Base-by-base conservation (phyloP, 2,888 invertebrate species). In the Bombylius discolor region DNA sequence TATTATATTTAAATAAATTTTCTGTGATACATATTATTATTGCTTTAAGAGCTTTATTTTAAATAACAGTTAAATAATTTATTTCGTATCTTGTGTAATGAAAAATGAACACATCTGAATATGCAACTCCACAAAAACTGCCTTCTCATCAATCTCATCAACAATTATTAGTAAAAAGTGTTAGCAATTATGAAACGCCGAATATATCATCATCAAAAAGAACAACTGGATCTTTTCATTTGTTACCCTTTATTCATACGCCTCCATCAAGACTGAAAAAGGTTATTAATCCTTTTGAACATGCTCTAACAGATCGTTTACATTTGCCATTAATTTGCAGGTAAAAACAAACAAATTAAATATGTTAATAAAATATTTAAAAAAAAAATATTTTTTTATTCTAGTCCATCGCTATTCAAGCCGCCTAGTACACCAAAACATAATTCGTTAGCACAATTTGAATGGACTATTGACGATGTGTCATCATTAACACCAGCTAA, bases 391-490 rank as follows among this genome's bases (percentile, higher is more conserved):
- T 47, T 55, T 39, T 55, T 39, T 48, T 32, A 47, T 51, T 32
- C 8, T 39, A 74, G 74, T 56, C 74, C 74, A 3, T 72, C 73
- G 4, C 60, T 74, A 5, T 74, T 74, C 60, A 70, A 72, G 56
- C 67, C 66, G 0, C 65, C 72, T 1, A 62, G 62, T 4, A 70
- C 74, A 4, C 72, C 72, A 0, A 70, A 72, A 57, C 59, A 69
- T 23, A 66, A 67, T 7, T 59, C 58, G 4, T 71, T 71, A n/a
- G 70, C 72, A n/a, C 76, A 76, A 56, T 83, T 83, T 64, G 74
- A 77, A 56, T 84, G 84, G 84, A 81, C 79, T n/a, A 82, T 84
- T 49, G 83, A 84, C 45, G 82, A 84, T 61, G 75, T 84, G n/a
- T 82, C 84, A 3, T 73, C 71, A 42, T 70, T 84, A 9, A 77